Base-by-base conservation (phyloP, 2,113 vertebrate species). In the Phalacrocorax carbo region DNA sequence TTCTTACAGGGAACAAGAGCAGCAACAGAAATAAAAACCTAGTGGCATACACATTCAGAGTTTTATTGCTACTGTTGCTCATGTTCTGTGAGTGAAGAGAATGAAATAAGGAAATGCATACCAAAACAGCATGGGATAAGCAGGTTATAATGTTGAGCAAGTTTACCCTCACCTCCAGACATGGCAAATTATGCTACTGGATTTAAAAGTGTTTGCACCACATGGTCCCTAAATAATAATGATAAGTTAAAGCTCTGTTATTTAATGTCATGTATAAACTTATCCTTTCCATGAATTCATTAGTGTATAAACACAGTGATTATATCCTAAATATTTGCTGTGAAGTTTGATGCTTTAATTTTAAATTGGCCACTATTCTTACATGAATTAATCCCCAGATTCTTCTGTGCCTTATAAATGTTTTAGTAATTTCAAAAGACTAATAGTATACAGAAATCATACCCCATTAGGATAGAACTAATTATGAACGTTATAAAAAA, bases 141-240 rank as follows among this genome's bases (percentile, higher is more conserved):
- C 55, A 78, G 27, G 61, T 4, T 91, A 60, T 81, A 71, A 80
- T 86, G 93, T 69, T 96, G 89, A 89, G 77, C 38, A 89, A 58
- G 86, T 91, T 89, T 95, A 55, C 38, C 55, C 44, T 94, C n/a
- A 90, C 70, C 68, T 94, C 93, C 81, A 93, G 70, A 83, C 44
- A 85, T 15, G 15, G 80, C 26, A 95, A 95, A 96, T 92, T 92
- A 69, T 32, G 88, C 48, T 60, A 32, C 7, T 78, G 30, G 21
- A 83, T 95, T 89, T 86, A 73, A 92, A 96, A 89, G 21, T 71
- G 62, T 76, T 92, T 82, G 58, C 52, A 90, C 77, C 9, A 40
- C 57, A 83, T 91, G 94, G 80, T 85, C 22, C 52, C 44, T 66
- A 80, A 94, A 96, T 96, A 91, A 70, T 78, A 94, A 90, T 55